Base-by-base conservation (phyloP, 2,113 vertebrate genomes). In the Mustela lutreola region DNA sequence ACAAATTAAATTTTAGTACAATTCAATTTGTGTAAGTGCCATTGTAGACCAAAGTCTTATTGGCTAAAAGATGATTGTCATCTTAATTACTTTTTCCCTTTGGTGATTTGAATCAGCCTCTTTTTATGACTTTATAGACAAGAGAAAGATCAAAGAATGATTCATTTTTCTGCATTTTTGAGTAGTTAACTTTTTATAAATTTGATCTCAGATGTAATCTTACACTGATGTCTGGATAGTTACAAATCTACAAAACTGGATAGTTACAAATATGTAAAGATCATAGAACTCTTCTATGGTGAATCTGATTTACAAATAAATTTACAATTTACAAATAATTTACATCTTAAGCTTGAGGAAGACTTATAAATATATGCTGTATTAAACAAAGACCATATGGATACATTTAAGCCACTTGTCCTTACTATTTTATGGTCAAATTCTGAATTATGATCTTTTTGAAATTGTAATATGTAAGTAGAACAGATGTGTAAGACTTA, bases 361-460 rank as follows among this genome's bases (percentile, higher is more conserved):
- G 62, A 70, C 10, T 42, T 95, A 65, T 81, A 36, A 98, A 96
- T 95, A 82, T n/a, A 36, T 95, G 53, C 56, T 96, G 39, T 56
- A 71, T 39, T 95, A 83, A 97, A 92, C 65, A 98, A 84, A 63
- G 16, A 85, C 89, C 79, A 89, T 42, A 85, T 10, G 76, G 48
- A 93, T 89, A 15, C 62, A 97, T 97, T 97, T 98, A 98, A 97
- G 97, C 96, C 3, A 82, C 11, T 97, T 94, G 82, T 79, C 97
- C 56, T 97, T 87, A 84, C 7, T 93, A 95, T 97, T 96, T 90
- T 65, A 94, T 96, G 11, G 36, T 89, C 67, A 94, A 83, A 94
- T 97, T 98, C 50, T 95, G 94, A 95, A 85, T 92, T 48, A 10
- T 91, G 22, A 92, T 97, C n/a, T 84, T 97, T 97, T 92, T 95